Conservation (phyloP, 1,140 invertebrate species). For the Trichonephila clavipes region DNA sequence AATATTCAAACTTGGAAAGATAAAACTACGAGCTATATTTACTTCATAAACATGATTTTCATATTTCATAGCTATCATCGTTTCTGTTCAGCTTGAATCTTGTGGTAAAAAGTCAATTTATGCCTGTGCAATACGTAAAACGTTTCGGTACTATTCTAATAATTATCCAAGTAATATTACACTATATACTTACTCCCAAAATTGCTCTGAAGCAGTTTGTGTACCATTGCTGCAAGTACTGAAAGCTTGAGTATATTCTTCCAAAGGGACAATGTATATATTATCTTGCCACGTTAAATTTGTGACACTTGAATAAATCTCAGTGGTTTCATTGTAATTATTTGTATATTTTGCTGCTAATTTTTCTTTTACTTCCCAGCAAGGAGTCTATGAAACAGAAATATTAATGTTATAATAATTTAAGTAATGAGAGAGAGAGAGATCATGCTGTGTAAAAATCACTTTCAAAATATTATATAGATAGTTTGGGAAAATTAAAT, state of each 20-base stretch:
- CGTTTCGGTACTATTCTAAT: too few species aligned
- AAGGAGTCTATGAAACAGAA: conserved; percentile 46
- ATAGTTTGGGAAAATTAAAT: too few species aligned
- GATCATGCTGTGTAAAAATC: neutral
- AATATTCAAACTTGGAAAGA: too few species aligned
- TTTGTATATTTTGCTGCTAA: neutral
- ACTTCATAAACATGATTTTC: too few species aligned
- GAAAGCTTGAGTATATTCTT: conserved; percentile 33
- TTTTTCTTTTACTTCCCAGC: conserved; percentile 42
- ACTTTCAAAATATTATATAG: neutral
- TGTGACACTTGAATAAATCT: neutral
- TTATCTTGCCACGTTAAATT: conserved; percentile 30
- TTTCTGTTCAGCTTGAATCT: too few species aligned
- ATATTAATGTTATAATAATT: neutral
- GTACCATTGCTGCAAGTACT: conserved; percentile 70
- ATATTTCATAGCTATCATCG: too few species aligned
- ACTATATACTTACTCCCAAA: conserved; percentile 79
- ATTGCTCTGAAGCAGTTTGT: conserved; percentile 79
- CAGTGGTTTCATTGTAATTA: neutral
- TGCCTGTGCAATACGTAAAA: too few species aligned
- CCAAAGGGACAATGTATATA: neutral
- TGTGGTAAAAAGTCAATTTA: too few species aligned
- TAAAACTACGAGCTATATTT: too few species aligned
- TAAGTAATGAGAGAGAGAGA: too few species aligned
- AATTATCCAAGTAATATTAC: too few species aligned